Percentiles rank a stretch among this genome's conserved stretches.
Evolutionary conservation across 2,888 invertebrate genomes (phyloP).

Genomic region (Limenitis camilla): DNA sequence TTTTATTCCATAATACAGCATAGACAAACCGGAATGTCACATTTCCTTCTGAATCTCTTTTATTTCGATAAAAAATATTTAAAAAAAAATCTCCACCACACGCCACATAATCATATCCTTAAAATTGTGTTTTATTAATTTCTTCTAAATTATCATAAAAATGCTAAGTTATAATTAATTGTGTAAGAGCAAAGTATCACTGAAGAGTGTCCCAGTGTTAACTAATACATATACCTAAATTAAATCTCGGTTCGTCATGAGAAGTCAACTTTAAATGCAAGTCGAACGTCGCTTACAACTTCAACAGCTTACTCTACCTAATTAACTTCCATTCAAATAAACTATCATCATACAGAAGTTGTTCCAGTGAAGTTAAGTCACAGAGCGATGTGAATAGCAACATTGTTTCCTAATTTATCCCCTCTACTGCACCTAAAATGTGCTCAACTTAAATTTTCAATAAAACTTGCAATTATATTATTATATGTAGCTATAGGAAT

Average conservation of each 20-base stretch:
- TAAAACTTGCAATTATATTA: constrained; percentile 49
- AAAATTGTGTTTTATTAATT: constrained; percentile 63
- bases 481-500: constrained; percentile 52
- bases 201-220: constrained; percentile 56
- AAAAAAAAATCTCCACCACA: constrained; percentile 63
- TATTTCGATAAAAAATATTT: constrained; percentile 68
- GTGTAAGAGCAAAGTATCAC: constrained; percentile 68
- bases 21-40: constrained; percentile 75
- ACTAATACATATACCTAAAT: constrained; percentile 70
- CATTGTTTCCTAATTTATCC: constrained; percentile 6
- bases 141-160: constrained; percentile 73
- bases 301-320: constrained; percentile 71
- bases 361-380: constrained; percentile 38
- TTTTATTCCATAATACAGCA: constrained; percentile 76
- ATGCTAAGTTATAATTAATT: constrained; percentile 73
- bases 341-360: constrained; percentile 69
- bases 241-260: constrained; percentile 66
- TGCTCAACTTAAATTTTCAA: neutral
- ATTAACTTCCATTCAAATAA: constrained; percentile 71
- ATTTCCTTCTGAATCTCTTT: constrained; percentile 57
- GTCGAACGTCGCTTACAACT: constrained; percentile 50
- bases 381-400: constrained; percentile 58
- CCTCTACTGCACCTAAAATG: neutral
- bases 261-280: constrained; percentile 68
- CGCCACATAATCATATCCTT: constrained; percentile 58